Evolutionary conservation across 2,888 invertebrate genomes (phyloP).

Genomic region (Eueremaeus valkanovi): DNA sequence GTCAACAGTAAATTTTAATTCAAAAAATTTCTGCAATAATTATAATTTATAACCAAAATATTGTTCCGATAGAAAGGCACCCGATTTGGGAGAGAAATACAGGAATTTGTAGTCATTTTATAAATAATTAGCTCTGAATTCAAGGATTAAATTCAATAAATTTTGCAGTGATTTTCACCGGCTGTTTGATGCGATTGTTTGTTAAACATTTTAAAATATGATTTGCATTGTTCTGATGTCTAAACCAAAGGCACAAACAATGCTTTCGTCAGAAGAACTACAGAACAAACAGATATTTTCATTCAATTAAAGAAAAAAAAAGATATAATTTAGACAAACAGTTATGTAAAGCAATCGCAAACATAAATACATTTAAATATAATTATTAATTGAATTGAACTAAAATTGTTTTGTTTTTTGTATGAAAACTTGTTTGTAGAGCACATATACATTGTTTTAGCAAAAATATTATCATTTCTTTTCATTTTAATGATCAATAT

Average conservation of each 20-base stretch:
- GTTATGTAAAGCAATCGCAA: not conserved
- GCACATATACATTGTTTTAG: not conserved
- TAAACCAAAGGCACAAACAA: constrained; percentile 13
- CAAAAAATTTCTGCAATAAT: too few relatives aligned
- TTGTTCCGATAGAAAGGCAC: constrained; percentile 16
- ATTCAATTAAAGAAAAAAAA: not conserved
- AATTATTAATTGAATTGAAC: too few relatives aligned
- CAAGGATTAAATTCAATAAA: not conserved
- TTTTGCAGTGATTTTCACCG: not conserved
- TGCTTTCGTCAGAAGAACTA: not conserved
- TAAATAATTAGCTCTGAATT: not conserved
- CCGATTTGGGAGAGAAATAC: not conserved
- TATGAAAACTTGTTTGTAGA: not conserved
- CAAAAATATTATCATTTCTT: constrained; percentile 5
- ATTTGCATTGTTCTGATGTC: not conserved
- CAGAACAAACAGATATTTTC: not conserved
- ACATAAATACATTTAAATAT: too few relatives aligned
- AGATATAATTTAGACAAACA: not conserved
- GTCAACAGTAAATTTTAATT: too few relatives aligned
- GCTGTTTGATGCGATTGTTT: constrained; percentile 5
- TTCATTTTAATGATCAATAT: not conserved
- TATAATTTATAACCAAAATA: too few relatives aligned
- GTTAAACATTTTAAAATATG: not conserved
- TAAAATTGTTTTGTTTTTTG: too few relatives aligned
- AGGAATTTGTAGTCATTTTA: too few relatives aligned